These are phyloP conservation scores for Pterophyllum scalare DNA, from an alignment of 2,113 vertebrate species.

Conservation along the genomic window DNA sequence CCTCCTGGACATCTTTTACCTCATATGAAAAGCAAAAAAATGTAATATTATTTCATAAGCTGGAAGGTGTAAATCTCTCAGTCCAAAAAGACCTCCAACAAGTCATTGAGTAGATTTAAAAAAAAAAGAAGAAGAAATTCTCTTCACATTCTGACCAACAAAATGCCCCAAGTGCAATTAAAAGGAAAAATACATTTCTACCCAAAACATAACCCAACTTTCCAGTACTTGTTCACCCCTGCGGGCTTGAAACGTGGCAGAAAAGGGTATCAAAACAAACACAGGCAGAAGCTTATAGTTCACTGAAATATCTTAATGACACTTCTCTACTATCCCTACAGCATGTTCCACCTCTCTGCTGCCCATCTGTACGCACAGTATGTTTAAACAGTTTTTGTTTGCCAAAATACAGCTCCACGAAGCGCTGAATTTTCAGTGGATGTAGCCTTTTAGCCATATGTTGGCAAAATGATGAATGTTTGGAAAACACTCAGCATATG, in stretches of 20 bases:
- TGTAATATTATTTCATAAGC: background rate
- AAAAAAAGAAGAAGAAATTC: background rate
- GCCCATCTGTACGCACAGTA: background rate
- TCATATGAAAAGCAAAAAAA: background rate
- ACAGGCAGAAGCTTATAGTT: background rate
- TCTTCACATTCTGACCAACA: background rate
- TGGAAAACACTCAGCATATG: background rate
- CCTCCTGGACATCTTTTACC: conserved; percentile 5
- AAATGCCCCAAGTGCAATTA: background rate
- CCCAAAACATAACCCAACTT: background rate
- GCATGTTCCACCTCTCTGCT: background rate
- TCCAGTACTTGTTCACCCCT: background rate
- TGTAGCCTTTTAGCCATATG: conserved; percentile 8
- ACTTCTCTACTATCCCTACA: background rate
- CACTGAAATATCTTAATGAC: background rate
- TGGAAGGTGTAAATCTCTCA: background rate
- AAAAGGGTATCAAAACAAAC: background rate
- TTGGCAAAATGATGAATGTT: conserved; percentile 7
- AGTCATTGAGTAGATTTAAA: background rate
- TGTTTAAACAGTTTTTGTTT: background rate
- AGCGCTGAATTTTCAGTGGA: background rate
- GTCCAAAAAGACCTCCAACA: background rate
- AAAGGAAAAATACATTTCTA: background rate
- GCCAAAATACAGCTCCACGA: conserved; percentile 1
- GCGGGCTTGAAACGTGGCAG: background rate